A percentile compares a stretch with the other conserved stretches of the same genome.
Conservation (phyloP, 2,797 vertebrate species). For the Varecia variegata region DNA sequence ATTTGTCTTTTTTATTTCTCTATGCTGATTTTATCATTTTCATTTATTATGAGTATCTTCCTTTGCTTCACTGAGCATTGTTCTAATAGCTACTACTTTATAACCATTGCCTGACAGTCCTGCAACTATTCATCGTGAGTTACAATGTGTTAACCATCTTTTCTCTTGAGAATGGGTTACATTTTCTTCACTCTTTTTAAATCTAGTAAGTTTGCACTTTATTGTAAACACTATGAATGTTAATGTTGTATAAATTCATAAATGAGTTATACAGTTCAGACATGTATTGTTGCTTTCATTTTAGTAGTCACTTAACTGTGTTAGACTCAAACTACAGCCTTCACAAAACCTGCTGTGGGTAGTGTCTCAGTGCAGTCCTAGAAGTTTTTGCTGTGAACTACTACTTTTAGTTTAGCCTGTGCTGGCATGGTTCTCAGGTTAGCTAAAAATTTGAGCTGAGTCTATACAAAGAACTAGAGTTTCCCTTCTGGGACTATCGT, state of each 20-base stretch:
- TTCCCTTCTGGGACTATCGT: neutral
- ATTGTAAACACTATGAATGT: neutral
- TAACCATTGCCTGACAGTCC: neutral
- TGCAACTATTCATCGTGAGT: neutral
- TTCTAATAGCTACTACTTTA: neutral
- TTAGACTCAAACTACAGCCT: neutral
- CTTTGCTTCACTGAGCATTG: neutral
- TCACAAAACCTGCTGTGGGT: neutral
- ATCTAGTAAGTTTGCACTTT: neutral
- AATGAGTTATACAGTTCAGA: neutral
- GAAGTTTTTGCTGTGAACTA: neutral
- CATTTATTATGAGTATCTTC: neutral
- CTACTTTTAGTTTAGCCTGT: neutral
- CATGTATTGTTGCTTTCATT: neutral
- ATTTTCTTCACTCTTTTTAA: neutral
- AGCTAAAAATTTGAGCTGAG: neutral
- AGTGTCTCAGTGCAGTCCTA: neutral
- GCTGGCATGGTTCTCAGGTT: neutral
- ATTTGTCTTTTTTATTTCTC: neutral
- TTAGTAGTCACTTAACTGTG: neutral
- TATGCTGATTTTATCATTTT: neutral
- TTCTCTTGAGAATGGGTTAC: neutral
- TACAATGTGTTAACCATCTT: neutral
- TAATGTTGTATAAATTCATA: neutral
- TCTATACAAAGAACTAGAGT: neutral